Conservation (phyloP, 2,888 invertebrate genomes). For the Hirtodrosophila trivittata region DNA sequence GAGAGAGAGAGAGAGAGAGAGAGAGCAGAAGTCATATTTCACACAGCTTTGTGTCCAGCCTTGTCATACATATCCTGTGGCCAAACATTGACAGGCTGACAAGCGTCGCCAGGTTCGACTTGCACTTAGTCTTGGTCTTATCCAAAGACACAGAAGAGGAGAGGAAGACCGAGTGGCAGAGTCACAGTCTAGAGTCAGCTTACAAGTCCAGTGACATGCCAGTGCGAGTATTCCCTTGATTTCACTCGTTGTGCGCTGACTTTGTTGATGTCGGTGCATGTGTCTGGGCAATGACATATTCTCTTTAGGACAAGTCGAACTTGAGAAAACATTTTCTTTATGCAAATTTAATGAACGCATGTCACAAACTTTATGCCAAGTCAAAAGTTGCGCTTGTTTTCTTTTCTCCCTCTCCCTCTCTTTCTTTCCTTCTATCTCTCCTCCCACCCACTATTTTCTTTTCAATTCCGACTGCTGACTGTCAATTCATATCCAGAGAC, state of each 20-base stretch:
- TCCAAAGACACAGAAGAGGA: background rate
- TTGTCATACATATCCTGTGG: constrained; percentile 55
- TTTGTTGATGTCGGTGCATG: constrained; percentile 20
- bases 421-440: constrained; percentile 1
- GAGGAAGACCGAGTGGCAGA: no score
- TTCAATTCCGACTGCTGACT: no score
- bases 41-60: constrained; percentile 36
- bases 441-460: no score
- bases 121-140: constrained; percentile 15
- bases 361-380: constrained; percentile 45
- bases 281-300: constrained; percentile 45
- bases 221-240: constrained; percentile 1
- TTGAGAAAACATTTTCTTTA: constrained; percentile 43
- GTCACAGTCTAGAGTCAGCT: constrained; percentile 4
- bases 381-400: constrained; percentile 19
- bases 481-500: no score
- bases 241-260: constrained; percentile 8
- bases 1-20: constrained; percentile 31
- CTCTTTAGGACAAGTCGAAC: constrained; percentile 57
- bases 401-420: constrained; percentile 1
- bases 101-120: constrained; percentile 34
- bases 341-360: constrained; percentile 64
- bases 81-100: constrained; percentile 50
- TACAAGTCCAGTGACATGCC: constrained; percentile 6
- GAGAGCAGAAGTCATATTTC: constrained; percentile 72